phyloP scores from a whole-genome alignment of 2,888 invertebrate species.

The Hyles lineata region DNA sequence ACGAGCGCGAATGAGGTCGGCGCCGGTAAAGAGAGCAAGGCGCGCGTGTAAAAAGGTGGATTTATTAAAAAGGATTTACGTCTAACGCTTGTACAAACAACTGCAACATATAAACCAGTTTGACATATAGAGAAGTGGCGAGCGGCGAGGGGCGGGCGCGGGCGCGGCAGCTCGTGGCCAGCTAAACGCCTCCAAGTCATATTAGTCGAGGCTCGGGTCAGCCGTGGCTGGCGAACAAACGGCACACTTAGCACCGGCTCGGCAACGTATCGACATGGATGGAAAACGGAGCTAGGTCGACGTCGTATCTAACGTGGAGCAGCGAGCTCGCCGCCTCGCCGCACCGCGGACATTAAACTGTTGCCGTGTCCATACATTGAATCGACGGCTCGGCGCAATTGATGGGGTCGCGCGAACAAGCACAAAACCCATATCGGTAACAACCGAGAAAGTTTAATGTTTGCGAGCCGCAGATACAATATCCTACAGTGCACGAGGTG shows the following conservation, averaged over 20 bases:
- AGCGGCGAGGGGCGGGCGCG: conserved; percentile 5
- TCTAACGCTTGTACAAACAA: conserved; percentile 25
- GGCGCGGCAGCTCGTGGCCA: neutral
- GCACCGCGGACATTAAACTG: conserved; percentile 23
- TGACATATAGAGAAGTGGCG: conserved; percentile 22
- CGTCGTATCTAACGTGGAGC: conserved; percentile 14
- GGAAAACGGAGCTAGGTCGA: conserved; percentile 23
- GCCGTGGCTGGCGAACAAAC: conserved; percentile 13
- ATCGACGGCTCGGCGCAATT: conserved; percentile 55
- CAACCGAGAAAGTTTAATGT: conserved; percentile 68
- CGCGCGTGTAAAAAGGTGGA: conserved; percentile 23
- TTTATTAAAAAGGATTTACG: conserved; percentile 25
- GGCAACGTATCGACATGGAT: conserved; percentile 15
- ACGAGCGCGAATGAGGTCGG: conserved; percentile 22
- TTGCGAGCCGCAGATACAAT: conserved; percentile 65
- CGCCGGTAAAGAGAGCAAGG: conserved; percentile 26
- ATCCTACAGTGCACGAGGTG: conserved; percentile 68
- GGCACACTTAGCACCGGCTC: conserved; percentile 17
- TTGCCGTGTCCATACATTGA: conserved; percentile 44
- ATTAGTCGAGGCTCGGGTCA: conserved; percentile 20
- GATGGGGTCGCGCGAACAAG: conserved; percentile 54
- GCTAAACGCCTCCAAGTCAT: conserved; percentile 20
- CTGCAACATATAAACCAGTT: conserved; percentile 23
- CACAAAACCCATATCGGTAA: conserved; percentile 60
- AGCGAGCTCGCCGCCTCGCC: neutral